Conservation (phyloP, 2,888 invertebrate species). For the Rhopalosiphum nymphaeae region DNA sequence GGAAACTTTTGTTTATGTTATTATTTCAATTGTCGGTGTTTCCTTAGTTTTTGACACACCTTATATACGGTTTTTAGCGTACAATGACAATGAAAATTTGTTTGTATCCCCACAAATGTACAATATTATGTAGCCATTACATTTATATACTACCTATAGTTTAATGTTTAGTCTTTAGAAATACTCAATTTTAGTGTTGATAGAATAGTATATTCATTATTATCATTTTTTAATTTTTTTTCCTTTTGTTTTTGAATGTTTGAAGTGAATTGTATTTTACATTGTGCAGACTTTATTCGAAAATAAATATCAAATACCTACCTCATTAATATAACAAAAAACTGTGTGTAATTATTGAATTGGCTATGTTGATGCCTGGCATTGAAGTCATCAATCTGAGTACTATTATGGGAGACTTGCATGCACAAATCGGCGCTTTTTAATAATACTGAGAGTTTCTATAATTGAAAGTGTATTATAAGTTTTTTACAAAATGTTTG, state of each 20-base stretch:
- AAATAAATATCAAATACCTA: constrained; percentile 62
- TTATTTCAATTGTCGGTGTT: constrained; percentile 42
- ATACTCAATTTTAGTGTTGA: constrained; percentile 43
- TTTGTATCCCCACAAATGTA: constrained; percentile 36
- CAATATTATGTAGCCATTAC: constrained; percentile 37
- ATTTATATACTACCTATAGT: constrained; percentile 47
- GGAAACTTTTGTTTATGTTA: constrained; percentile 43
- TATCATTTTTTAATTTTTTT: constrained; percentile 41
- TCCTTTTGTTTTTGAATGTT: constrained; percentile 43
- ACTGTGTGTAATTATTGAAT: background rate
- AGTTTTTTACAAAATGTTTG: background rate
- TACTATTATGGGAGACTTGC: background rate
- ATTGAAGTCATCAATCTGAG: constrained; percentile 27
- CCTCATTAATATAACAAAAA: constrained; percentile 46
- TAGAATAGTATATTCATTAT: constrained; percentile 32
- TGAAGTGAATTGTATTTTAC: constrained; percentile 49
- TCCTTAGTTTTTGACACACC: constrained; percentile 36
- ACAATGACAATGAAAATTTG: constrained; percentile 4
- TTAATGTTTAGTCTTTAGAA: constrained; percentile 55
- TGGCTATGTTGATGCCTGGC: constrained; percentile 9
- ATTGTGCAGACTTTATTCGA: constrained; percentile 60
- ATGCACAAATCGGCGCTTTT: background rate
- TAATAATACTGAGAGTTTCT: background rate
- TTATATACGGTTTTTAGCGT: constrained; percentile 17
- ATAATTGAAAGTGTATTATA: background rate